phyloP scores from a whole-genome alignment of 2,113 vertebrate species.

The Oxygymnocypris stewartii region DNA sequence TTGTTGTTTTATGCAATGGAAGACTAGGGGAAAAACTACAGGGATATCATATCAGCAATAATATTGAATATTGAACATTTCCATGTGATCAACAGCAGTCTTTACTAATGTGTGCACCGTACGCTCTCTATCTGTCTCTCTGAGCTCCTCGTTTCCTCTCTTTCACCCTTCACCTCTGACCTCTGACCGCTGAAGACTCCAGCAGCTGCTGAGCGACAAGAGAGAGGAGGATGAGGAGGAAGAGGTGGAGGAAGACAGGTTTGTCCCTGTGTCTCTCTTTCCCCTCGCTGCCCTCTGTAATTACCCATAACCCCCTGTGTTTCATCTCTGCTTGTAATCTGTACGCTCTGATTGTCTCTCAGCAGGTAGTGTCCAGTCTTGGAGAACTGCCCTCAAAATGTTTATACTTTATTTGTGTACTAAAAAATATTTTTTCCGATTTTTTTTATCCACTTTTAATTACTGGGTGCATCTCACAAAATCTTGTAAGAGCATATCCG shows the following conservation, averaged over 20 bases:
- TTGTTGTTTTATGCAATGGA: background rate
- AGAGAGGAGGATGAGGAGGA: conserved; percentile 80
- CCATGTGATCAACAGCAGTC: conserved; percentile 10
- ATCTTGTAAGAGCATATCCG: background rate
- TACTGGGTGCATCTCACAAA: background rate
- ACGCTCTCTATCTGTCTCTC: conserved; percentile 25
- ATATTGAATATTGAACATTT: background rate
- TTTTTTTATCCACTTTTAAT: background rate
- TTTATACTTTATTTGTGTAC: background rate
- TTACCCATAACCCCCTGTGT: conserved; percentile 58
- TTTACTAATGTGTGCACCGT: conserved; percentile 37
- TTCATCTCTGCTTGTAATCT: conserved; percentile 68
- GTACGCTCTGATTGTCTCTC: conserved; percentile 74
- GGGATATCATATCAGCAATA: background rate
- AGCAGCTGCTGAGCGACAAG: conserved; percentile 93
- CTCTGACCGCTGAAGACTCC: conserved; percentile 85
- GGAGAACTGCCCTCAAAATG: conserved; percentile 52
- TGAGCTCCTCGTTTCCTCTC: conserved; percentile 72
- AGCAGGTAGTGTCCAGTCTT: conserved; percentile 67
- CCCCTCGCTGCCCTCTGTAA: conserved; percentile 70
- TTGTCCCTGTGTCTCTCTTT: conserved; percentile 61
- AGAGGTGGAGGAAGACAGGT: conserved; percentile 75
- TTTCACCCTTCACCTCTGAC: conserved; percentile 68
- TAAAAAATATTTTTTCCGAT: too few species aligned
- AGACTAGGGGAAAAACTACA: background rate